Evolutionary conservation across 2,797 vertebrate genomes (phyloP), one percentile per base, ranked within the genome.

Genomic region (Emydoidea blandingii): DNA sequence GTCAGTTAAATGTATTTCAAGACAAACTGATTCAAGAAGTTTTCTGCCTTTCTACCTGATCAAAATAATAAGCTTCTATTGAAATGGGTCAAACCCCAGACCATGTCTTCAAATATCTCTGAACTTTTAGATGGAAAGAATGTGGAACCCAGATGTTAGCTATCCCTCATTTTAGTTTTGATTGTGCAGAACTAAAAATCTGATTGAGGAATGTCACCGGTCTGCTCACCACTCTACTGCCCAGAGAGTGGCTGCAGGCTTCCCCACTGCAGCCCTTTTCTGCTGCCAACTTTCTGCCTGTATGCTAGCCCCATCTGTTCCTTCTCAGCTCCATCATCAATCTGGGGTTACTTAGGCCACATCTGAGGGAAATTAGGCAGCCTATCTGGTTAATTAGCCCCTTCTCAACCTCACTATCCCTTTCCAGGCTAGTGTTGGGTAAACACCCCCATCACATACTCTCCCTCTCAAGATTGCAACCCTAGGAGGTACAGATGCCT

Each of bases 1-100:
- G 78, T 89, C 87, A 89, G 3, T 97, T 94, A 95, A 94, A 68
- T 65, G n/a, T 89, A n/a, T 90, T 59, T 96, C 82, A 91, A 91
- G 91, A 2, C 0, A 88, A 79, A 57, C 34, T 91, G 93, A 95
- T 95, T 94, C 92, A 95, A 88, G 19, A 44, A 81, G 54, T 8
- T 6, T 86, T 93, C 12, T 27, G 25, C 27, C 12, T 87, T 89
- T 23, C 15, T 31, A n/a, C 90, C 91, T 89, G 59, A 23, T 16
- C 54, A 78, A 76, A 87, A 79, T 79, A 41, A 72, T 23, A 74
- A 83, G 1, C 78, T 68, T 85, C 1, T 93, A 81, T 74, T 88
- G 52, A 94, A 93, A 19, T 44, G 81, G 19, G 19, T 47, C 57
- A 31, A 56, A 34, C 88, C 21, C 49, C 59, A n/a, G 62, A 82